Conservation (phyloP, 2,113 vertebrate genomes). For the Chascanopsetta lugubris region DNA sequence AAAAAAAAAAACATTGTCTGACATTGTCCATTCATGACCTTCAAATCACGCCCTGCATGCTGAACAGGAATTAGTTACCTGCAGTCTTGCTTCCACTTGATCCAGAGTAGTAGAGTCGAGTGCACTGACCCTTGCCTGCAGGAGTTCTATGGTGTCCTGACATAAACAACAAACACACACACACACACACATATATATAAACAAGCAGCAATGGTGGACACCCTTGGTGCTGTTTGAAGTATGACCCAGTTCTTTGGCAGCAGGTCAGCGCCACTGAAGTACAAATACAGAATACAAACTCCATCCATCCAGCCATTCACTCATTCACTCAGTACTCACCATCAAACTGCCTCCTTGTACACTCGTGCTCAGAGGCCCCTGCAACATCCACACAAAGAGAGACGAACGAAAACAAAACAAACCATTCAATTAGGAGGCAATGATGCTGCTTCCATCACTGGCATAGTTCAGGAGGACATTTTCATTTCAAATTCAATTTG, state of each 20-base stretch:
- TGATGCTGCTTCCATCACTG: not conserved
- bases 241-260: constrained; percentile 55
- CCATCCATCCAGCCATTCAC: not conserved
- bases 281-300: constrained; percentile 30
- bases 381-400: constrained; percentile 31
- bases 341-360: constrained; percentile 88
- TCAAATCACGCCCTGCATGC: not conserved
- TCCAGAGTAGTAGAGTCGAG: constrained; percentile 90
- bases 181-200: not conserved
- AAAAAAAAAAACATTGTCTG: not conserved
- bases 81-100: constrained; percentile 93
- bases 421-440: constrained; percentile 3
- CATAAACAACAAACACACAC: constrained; percentile 21
- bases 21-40: not conserved
- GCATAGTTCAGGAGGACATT: constrained; percentile 25
- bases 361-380: constrained; percentile 90
- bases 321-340: constrained; percentile 81
- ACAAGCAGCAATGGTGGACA: constrained; percentile 21
- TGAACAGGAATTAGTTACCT: constrained; percentile 77
- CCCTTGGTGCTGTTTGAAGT: constrained; percentile 43
- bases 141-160: constrained; percentile 90
- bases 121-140: constrained; percentile 90
- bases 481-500: constrained; percentile 29
- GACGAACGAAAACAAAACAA: not conserved
- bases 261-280: constrained; percentile 30